phyloP scores from a whole-genome alignment of 2,797 vertebrate genomes.

The Oophaga sylvatica region DNA sequence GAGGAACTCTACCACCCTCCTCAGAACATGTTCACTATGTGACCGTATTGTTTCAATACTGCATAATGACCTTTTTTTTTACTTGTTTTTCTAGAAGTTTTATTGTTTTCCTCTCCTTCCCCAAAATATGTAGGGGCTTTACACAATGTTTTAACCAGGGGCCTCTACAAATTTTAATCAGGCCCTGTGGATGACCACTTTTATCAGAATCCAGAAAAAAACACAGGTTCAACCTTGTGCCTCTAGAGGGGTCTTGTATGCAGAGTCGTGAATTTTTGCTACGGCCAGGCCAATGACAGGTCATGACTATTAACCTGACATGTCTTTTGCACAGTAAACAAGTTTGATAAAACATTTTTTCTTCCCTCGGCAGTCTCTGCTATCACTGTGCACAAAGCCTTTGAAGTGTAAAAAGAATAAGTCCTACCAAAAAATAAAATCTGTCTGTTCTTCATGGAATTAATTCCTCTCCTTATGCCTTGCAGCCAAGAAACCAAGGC shows the following conservation, averaged over 20 bases:
- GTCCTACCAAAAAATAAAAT: conserved; percentile 16
- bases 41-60: too few species aligned
- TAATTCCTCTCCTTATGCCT: conserved; percentile 19
- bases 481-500: background rate
- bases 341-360: conserved; percentile 15
- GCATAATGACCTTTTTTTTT: too few species aligned
- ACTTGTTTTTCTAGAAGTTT: too few species aligned
- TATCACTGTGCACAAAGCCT: conserved; percentile 32
- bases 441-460: background rate
- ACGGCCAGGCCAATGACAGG: conserved; percentile 1
- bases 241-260: conserved; percentile 3
- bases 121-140: too few species aligned
- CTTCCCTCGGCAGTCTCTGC: background rate
- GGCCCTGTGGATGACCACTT: background rate
- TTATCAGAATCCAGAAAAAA: background rate
- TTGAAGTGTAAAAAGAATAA: conserved; percentile 21
- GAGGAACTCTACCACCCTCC: background rate
- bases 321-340: conserved; percentile 10
- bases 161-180: too few species aligned
- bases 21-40: background rate
- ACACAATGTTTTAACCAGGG: too few species aligned
- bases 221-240: background rate
- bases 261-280: background rate
- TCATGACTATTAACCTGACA: conserved; percentile 32
- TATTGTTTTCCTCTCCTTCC: too few species aligned